Evolutionary conservation across 2,113 vertebrate genomes (phyloP).

Genomic region (Helogale parvula): DNA sequence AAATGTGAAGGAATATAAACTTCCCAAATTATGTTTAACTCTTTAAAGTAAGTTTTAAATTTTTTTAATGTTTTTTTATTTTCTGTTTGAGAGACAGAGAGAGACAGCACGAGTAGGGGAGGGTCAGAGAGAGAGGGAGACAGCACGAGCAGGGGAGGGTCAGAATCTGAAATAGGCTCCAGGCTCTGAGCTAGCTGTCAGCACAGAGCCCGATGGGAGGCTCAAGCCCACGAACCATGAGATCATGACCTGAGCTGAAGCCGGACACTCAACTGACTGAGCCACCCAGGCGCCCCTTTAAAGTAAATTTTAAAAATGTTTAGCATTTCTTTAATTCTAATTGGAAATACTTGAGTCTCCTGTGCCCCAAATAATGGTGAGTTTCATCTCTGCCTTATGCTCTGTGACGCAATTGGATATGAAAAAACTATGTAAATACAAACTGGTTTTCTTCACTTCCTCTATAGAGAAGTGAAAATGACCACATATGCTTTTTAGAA

Average conservation of each 20-base stretch:
- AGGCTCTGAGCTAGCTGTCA: too few species aligned
- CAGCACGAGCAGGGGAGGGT: too few species aligned
- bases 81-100: too few species aligned
- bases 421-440: neutral
- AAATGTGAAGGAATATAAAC: neutral
- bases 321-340: constrained; percentile 1
- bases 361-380: neutral
- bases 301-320: neutral
- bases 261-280: too few species aligned
- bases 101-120: too few species aligned
- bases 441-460: neutral
- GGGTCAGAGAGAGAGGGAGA: too few species aligned
- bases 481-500: neutral
- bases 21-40: neutral
- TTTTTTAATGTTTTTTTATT: too few species aligned
- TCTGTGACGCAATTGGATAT: neutral
- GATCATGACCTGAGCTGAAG: too few species aligned
- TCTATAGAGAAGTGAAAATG: neutral
- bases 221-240: too few species aligned
- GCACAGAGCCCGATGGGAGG: too few species aligned
- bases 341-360: neutral
- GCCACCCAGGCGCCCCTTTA: neutral
- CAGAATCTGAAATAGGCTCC: too few species aligned
- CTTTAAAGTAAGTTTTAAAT: neutral
- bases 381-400: neutral